These are phyloP conservation scores for Blennius ocellaris DNA, from an alignment of 2,113 vertebrate species.

Conservation along the genomic window DNA sequence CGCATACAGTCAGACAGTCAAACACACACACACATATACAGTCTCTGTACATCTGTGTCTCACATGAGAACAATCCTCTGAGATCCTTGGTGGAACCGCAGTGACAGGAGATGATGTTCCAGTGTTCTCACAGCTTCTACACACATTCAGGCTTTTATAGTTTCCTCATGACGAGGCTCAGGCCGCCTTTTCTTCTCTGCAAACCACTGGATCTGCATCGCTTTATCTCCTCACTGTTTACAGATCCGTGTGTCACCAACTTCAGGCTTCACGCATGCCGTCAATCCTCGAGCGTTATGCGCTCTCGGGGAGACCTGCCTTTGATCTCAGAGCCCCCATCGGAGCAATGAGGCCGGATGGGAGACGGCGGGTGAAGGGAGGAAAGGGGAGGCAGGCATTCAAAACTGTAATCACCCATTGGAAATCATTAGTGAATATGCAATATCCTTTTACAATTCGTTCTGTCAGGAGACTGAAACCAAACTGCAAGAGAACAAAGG, in stretches of 20 bases:
- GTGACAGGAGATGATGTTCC: constrained; percentile 75
- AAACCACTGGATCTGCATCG: constrained; percentile 53
- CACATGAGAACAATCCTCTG: constrained; percentile 84
- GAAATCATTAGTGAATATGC: constrained; percentile 79
- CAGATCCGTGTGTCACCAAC: constrained; percentile 43
- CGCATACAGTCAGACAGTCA: too few relatives aligned
- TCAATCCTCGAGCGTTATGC: constrained; percentile 18
- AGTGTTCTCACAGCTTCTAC: constrained; percentile 72
- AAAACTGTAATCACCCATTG: constrained; percentile 72
- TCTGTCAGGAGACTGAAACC: constrained; percentile 70
- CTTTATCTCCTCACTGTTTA: constrained; percentile 57
- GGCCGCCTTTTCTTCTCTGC: constrained; percentile 21
- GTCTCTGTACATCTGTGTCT: constrained; percentile 71
- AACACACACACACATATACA: constrained; percentile 4
- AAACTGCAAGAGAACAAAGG: constrained; percentile 68
- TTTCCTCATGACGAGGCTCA: constrained; percentile 74
- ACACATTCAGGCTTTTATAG: constrained; percentile 71
- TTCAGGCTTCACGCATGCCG: constrained; percentile 41
- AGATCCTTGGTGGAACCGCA: constrained; percentile 74
- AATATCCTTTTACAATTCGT: constrained; percentile 78
- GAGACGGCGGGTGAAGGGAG: constrained; percentile 35
- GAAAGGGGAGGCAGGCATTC: constrained; percentile 36
- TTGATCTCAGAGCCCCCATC: constrained; percentile 29
- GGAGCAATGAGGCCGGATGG: constrained; percentile 31
- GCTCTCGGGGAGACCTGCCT: constrained; percentile 46